Base-by-base conservation (phyloP, 2,888 invertebrate species). In the Caenorhabditis sp. region DNA sequence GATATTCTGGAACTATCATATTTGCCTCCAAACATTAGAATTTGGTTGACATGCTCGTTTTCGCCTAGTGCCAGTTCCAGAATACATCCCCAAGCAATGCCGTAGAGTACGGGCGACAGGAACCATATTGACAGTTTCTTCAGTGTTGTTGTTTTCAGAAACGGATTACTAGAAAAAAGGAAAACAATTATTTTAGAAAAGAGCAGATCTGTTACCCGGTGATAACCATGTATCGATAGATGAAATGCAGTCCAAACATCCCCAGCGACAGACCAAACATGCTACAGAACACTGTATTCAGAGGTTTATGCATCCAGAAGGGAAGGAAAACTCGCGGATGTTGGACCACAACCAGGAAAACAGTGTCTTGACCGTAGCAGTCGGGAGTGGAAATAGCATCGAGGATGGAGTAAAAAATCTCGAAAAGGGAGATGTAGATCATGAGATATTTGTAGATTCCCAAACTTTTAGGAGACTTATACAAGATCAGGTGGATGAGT, bases 361-460 rank as follows among this genome's bases (percentile, higher is more conserved):
- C 11, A 11, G 50, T n/a, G n/a, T n/a, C n/a, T n/a, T n/a, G 18
- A 22, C 20, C 18, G 50, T 50, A 50, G 50, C 50, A 20, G 50
- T 8, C n/a, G 22, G 3, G 22, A 20, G 5, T 40, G 11, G 6
- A 13, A 40, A 40, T 6, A 40, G 13, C 40, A 6, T 58, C 58
- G 35, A 58, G 9, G 35, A 35, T 8, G 1, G 58, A 18, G 35
- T 58, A 55, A 13, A 11, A 13, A 1, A 55, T 15, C n/a, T 55
- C 55, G n/a, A 55, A 55, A 11, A 55, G 20, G n/a, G 13, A 26
- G 5, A 55, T 55, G 28, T 55, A 55, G n/a, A 55, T 55, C 26
- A 55, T 26, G 3, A 58, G 32, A 35, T 32, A 32, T 1, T 22
- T 26, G 35, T 58, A 58, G 20, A 22, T 35, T 11, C 58, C 58